phyloP scores from a whole-genome alignment of 1,140 invertebrate genomes.

The Octopus sinensis region DNA sequence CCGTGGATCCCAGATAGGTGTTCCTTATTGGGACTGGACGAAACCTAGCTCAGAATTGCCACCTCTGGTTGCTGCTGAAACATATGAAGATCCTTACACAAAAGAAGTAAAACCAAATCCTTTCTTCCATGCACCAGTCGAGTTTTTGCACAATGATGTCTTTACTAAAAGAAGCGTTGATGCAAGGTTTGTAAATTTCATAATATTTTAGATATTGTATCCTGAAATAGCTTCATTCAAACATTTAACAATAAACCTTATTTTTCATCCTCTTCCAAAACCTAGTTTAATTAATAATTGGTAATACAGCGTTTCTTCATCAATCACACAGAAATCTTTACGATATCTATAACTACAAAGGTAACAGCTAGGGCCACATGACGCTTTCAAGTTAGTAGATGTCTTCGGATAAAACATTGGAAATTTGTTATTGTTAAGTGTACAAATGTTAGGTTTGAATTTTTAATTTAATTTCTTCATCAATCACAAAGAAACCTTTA shows the following conservation, averaged over 20 bases:
- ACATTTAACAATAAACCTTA: too few species aligned
- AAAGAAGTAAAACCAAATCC: slow-evolving; percentile 24
- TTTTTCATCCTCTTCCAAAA: too few species aligned
- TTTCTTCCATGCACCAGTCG: slow-evolving; percentile 16
- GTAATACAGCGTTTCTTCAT: too few species aligned
- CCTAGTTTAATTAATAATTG: too few species aligned
- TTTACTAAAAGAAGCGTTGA: background rate
- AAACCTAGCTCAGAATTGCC: slow-evolving; percentile 22
- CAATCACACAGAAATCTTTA: too few species aligned
- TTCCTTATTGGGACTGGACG: slow-evolving; percentile 35
- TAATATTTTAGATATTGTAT: too few species aligned
- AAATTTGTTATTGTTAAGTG: background rate
- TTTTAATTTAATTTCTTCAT: background rate
- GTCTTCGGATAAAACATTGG: slow-evolving; percentile 8
- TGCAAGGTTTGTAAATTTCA: too few species aligned
- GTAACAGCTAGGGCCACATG: too few species aligned
- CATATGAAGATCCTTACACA: slow-evolving; percentile 19
- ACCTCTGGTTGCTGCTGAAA: slow-evolving; percentile 14
- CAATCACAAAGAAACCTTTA: too few species aligned
- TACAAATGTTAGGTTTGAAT: background rate
- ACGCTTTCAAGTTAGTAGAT: slow-evolving; percentile 14
- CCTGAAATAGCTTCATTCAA: too few species aligned
- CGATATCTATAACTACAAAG: too few species aligned
- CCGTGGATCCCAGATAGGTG: slow-evolving; percentile 27
- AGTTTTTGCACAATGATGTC: background rate